phyloP scores from a whole-genome alignment of 2,888 invertebrate genomes.

The Drosophila aldrichi region DNA sequence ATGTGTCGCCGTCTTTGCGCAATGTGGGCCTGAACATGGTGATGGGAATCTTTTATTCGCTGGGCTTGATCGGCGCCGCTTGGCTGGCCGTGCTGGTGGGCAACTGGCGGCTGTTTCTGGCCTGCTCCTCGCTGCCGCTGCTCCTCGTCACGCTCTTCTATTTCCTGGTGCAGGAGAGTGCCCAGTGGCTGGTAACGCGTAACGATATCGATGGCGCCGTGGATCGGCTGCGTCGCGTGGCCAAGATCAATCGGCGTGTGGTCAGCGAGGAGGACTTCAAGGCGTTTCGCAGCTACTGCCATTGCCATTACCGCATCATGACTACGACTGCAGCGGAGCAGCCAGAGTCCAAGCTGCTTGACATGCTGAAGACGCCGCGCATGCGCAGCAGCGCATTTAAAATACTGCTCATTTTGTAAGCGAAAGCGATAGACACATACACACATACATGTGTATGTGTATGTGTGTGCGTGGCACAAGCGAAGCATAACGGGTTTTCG shows the following conservation, averaged over 20 bases:
- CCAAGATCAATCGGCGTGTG: conserved; percentile 85
- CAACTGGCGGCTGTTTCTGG: conserved; percentile 86
- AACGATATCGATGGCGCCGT: conserved; percentile 86
- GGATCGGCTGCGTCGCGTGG: conserved; percentile 86
- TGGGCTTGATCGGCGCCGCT: conserved; percentile 86
- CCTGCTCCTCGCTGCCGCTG: conserved; percentile 86
- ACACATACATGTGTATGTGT: too few species aligned
- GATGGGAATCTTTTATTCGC: conserved; percentile 87
- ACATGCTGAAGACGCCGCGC: conserved; percentile 86
- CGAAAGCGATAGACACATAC: conserved; percentile 51
- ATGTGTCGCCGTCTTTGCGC: conserved; percentile 86
- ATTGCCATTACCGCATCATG: conserved; percentile 86
- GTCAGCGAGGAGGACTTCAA: conserved; percentile 80
- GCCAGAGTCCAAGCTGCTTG: conserved; percentile 73
- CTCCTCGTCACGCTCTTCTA: conserved; percentile 85
- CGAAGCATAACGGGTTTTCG: neutral
- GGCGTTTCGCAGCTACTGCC: conserved; percentile 69
- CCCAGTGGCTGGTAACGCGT: conserved; percentile 86
- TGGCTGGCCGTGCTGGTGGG: conserved; percentile 86
- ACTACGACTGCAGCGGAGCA: conserved; percentile 53
- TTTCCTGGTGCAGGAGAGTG: conserved; percentile 85
- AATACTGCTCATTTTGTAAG: conserved; percentile 87
- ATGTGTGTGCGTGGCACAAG: neutral
- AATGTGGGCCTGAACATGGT: conserved; percentile 87
- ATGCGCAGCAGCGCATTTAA: conserved; percentile 86